A percentile compares a stretch with the other conserved stretches of the same genome.
Conservation (phyloP, 2,888 invertebrate species). For the Eremobia ochroleuca region DNA sequence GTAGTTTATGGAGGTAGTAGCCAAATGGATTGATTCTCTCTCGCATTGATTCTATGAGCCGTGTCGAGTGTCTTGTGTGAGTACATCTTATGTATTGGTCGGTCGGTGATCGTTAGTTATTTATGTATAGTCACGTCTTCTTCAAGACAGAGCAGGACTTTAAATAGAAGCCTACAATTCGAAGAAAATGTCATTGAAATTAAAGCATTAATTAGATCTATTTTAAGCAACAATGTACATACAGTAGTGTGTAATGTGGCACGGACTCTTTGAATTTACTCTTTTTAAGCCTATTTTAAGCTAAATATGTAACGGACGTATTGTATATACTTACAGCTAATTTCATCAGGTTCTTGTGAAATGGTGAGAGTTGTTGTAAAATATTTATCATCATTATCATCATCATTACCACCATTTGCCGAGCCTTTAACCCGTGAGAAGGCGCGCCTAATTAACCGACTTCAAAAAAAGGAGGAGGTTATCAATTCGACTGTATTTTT, state of each 20-base stretch:
- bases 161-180: neutral
- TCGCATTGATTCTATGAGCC: conserved; percentile 56
- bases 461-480: no score
- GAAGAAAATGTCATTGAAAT: neutral
- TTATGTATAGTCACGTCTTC: conserved; percentile 5
- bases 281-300: no score
- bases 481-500: no score
- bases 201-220: neutral
- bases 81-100: neutral
- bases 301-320: no score
- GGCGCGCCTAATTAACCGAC: no score
- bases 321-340: no score
- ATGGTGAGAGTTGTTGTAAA: neutral
- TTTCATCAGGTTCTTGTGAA: neutral
- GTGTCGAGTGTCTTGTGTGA: conserved; percentile 15
- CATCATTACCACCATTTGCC: no score
- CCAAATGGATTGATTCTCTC: conserved; percentile 64
- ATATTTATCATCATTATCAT: no score
- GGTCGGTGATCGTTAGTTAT: conserved; percentile 9
- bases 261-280: no score
- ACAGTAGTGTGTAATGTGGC: no score
- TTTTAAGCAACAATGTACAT: neutral
- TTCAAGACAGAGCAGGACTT: neutral
- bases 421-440: no score
- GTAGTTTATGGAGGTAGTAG: conserved; percentile 59